Percentiles rank a stretch among this genome's conserved stretches.
phyloP scores from a whole-genome alignment of 2,888 invertebrate species.

The Diogma glabrata region DNA sequence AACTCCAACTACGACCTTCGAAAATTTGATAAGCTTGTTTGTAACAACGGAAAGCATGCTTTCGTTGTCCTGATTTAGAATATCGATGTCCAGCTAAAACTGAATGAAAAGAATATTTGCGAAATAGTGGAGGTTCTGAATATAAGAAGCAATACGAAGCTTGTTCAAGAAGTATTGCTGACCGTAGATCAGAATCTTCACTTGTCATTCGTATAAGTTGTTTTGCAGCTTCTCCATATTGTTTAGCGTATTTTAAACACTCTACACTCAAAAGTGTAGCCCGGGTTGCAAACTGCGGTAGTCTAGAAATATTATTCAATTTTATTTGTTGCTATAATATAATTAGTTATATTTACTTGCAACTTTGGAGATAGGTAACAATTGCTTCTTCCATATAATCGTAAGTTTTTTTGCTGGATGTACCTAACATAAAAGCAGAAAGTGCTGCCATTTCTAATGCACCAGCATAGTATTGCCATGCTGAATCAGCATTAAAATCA shows the following conservation, averaged over 20 bases:
- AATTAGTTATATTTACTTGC: slow-evolving; percentile 49
- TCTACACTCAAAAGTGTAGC: slow-evolving; percentile 83
- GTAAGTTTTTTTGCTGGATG: slow-evolving; percentile 62
- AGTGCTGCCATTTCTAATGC: slow-evolving; percentile 94
- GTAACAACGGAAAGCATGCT: slow-evolving; percentile 85
- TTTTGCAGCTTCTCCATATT: slow-evolving; percentile 87
- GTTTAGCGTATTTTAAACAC: slow-evolving; percentile 64
- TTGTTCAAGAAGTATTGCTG: slow-evolving; percentile 88
- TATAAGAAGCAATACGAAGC: slow-evolving; percentile 84
- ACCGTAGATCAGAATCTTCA: slow-evolving; percentile 93
- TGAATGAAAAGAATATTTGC: slow-evolving; percentile 94
- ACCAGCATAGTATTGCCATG: slow-evolving; percentile 94
- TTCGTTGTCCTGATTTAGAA: slow-evolving; percentile 83
- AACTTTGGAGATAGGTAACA: slow-evolving; percentile 77
- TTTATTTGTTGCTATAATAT: neutral
- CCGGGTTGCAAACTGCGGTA: slow-evolving; percentile 85
- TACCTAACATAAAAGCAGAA: slow-evolving; percentile 80
- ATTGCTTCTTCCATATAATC: slow-evolving; percentile 95
- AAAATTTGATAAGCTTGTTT: slow-evolving; percentile 79
- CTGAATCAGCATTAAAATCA: slow-evolving; percentile 93
- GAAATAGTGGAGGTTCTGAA: slow-evolving; percentile 52
- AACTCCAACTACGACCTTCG: slow-evolving; percentile 64
- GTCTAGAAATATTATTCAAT: slow-evolving; percentile 39
- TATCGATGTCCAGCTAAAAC: slow-evolving; percentile 93
- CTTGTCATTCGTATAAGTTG: slow-evolving; percentile 91